phyloP scores from a whole-genome alignment of 2,113 vertebrate genomes.

The Cynoglossus semilaevis region DNA sequence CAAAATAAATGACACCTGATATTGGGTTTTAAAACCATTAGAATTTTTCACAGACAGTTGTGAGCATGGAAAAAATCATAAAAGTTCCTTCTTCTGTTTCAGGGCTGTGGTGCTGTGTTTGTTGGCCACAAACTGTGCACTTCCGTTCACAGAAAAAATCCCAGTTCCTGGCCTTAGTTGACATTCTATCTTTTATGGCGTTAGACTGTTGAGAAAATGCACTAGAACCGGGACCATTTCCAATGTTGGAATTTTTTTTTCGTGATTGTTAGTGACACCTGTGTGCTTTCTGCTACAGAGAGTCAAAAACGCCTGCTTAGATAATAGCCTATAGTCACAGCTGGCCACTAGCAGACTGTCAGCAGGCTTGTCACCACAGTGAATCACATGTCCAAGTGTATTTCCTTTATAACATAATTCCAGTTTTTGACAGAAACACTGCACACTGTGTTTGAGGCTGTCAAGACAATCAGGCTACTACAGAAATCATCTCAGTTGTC shows the following conservation, averaged over 20 bases:
- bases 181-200: too few species aligned
- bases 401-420: conserved; percentile 2
- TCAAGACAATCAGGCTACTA: background rate
- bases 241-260: background rate
- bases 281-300: background rate
- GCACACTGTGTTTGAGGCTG: background rate
- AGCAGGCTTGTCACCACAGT: background rate
- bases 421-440: background rate
- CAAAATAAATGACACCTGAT: background rate
- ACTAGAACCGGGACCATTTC: background rate
- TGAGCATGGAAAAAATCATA: background rate
- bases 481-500: background rate
- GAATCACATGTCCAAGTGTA: background rate
- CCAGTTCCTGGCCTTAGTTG: too few species aligned
- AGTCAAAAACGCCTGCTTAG: background rate
- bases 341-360: background rate
- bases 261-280: background rate
- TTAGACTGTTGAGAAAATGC: background rate
- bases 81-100: background rate
- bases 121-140: background rate
- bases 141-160: background rate
- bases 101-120: background rate
- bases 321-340: background rate
- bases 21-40: background rate
- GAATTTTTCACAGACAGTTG: background rate